Conservation (phyloP, 2,888 invertebrate genomes). For the Penaeus monodon region DNA sequence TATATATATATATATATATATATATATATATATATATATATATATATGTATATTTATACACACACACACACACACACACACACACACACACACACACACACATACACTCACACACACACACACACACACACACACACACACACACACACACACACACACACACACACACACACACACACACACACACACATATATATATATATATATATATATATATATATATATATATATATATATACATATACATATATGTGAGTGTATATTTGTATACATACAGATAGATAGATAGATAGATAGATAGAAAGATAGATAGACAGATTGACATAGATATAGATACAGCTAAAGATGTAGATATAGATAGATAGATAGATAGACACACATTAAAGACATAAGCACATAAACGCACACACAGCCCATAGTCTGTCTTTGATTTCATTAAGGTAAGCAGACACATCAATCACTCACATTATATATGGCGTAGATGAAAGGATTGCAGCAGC, state of each 20-base stretch:
- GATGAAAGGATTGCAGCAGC: constrained; percentile 90
- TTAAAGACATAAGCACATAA: too few species aligned
- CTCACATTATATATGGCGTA: constrained; percentile 91
- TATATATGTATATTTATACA: neutral
- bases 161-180: constrained; percentile 19
- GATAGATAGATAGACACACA: neutral
- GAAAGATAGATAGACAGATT: neutral
- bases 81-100: neutral
- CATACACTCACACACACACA: neutral
- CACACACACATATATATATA: neutral
- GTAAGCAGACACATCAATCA: constrained; percentile 65
- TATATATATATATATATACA: neutral
- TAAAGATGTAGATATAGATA: constrained; percentile 9
- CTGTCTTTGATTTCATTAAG: too few species aligned
- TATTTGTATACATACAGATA: neutral
- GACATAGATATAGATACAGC: neutral
- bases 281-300: neutral
- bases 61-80: neutral
- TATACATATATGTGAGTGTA: neutral
- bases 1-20: neutral
- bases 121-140: neutral
- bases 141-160: neutral
- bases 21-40: neutral
- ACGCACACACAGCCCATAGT: neutral
- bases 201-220: too few species aligned